A percentile compares a stretch with the other conserved stretches of the same genome.
Conservation (phyloP, 2,797 vertebrate species). For the Brachyrhaphis roseni region DNA sequence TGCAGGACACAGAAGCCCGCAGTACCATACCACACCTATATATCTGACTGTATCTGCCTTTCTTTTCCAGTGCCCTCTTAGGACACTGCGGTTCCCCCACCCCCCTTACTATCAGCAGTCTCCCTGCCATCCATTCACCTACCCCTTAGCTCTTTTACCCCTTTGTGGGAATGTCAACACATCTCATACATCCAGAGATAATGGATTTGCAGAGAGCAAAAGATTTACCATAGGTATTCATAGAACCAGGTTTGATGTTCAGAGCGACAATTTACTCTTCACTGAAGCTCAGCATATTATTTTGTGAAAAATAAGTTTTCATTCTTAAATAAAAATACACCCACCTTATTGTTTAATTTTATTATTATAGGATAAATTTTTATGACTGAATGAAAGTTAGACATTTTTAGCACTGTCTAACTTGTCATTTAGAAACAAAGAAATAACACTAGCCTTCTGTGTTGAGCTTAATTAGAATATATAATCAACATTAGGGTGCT, state of each 20-base stretch:
- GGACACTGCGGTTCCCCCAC: conserved; percentile 35
- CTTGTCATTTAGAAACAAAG: neutral
- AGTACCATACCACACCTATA: conserved; percentile 49
- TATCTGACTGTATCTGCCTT: conserved; percentile 51
- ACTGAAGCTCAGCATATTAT: conserved; percentile 18
- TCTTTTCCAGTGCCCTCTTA: conserved; percentile 48
- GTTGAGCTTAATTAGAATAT: neutral
- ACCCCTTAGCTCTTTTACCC: conserved; percentile 30
- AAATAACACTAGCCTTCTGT: neutral
- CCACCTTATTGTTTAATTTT: neutral
- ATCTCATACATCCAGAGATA: conserved; percentile 52
- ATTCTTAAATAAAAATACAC: conserved; percentile 2
- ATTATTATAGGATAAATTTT: neutral
- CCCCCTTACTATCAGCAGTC: conserved; percentile 34
- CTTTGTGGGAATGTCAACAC: conserved; percentile 49
- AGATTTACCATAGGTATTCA: conserved; percentile 33
- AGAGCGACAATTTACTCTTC: neutral
- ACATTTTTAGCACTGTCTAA: neutral
- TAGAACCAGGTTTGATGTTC: conserved; percentile 9
- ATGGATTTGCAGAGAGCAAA: conserved; percentile 42
- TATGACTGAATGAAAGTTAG: no score
- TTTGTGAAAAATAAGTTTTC: conserved; percentile 6
- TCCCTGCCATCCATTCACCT: conserved; percentile 6
- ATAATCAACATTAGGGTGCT: neutral
- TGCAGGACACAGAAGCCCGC: conserved; percentile 59